Evolutionary conservation across 2,797 vertebrate genomes (phyloP), one percentile per base, ranked within the genome.

Genomic region (Schizopygopsis pylzovi): DNA sequence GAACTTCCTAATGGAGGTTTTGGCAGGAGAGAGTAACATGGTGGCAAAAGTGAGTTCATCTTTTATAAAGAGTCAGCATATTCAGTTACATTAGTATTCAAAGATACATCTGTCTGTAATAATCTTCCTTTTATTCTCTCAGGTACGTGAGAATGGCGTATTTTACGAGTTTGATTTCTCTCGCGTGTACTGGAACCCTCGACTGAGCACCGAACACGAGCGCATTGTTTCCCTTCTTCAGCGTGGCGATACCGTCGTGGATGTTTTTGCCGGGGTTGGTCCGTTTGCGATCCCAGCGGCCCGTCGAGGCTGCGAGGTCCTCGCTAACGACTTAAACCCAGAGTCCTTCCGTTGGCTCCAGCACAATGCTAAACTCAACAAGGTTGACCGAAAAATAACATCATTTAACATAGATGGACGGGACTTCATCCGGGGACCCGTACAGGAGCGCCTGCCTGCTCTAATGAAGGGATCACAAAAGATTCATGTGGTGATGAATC

Each of bases 281-380:
- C 98, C 98, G 0, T 99, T 99, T 8, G 95, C 96, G n/a, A 86
- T 99, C 73, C 97, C 98, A 0, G 97, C 96, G 0, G 98, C 98
- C 28, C 97, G 94, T 86, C 94, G 92, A 0, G 96, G 94, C 6
- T 98, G 97, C 85, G 91, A 49, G 0, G 96, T 99, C 3, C 92
- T 97, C 16, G 98, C 98, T 81, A 99, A 99, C 0, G 98, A 99
- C 89, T 97, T 99, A 52, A 99, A 99, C 93, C 98, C 98, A 0
- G 97, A 98, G 61, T 98, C 98, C 13, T 94, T 96, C 92, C 90
- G 87, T 63, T 99, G 98, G 98, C 94, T 99, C 1, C 91, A 96
- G 90, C 97, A 98, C 94, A 99, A 99, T 90, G 95, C 96, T 93
- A 97, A 93, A 86, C 93, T 99, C 43, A 99, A 99, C 95, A 99